phyloP scores from a whole-genome alignment of 1,140 invertebrate genomes.

The Notospermus geniculatus region DNA sequence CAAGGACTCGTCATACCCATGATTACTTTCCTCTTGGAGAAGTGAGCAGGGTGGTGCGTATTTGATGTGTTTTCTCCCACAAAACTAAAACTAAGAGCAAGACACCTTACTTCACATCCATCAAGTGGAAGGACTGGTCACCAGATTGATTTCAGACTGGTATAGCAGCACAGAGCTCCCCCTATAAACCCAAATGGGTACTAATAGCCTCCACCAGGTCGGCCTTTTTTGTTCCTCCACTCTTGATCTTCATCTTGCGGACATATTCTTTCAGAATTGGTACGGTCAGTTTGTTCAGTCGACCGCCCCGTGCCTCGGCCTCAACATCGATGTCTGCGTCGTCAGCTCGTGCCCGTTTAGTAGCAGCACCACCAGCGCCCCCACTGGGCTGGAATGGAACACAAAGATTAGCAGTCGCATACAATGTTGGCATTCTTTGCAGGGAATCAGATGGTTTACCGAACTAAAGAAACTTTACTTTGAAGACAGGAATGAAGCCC shows the following conservation, averaged over 20 bases:
- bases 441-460: neutral
- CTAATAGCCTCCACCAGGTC: slow-evolving; percentile 54
- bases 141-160: no score
- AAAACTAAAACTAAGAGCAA: no score
- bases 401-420: no score
- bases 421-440: no score
- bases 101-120: no score
- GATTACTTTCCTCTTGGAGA: no score
- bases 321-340: neutral
- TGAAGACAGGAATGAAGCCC: neutral
- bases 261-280: slow-evolving; percentile 49
- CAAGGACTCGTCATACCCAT: no score
- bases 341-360: neutral
- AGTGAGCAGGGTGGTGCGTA: no score
- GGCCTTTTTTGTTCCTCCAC: slow-evolving; percentile 51
- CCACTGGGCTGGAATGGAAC: neutral
- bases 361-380: neutral
- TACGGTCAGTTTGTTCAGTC: slow-evolving; percentile 55
- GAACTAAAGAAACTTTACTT: neutral
- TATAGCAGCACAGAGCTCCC: no score
- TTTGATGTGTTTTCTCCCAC: no score
- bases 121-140: no score
- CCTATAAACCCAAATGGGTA: slow-evolving; percentile 34
- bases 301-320: neutral
- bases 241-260: slow-evolving; percentile 43